A percentile compares a stretch with the other conserved stretches of the same genome.
These are phyloP conservation scores for Sebastes baramenuke DNA, from an alignment of 2,797 vertebrate genomes.

Conservation along the genomic window DNA sequence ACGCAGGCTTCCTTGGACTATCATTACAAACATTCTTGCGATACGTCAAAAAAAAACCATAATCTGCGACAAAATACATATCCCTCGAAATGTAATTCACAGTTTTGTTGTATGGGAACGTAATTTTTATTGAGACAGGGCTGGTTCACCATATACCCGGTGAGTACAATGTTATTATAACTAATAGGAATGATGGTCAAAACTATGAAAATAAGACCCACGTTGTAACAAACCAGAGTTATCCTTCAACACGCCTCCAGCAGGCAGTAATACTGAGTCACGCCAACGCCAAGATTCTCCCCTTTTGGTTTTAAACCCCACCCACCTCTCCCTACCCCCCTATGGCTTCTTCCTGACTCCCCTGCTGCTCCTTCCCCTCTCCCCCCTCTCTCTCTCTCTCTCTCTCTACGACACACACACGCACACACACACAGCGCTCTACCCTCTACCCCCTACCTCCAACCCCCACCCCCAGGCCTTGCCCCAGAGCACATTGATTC, in stretches of 20 bases:
- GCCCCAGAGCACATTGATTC: conserved; percentile 99
- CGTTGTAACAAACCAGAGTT: not conserved
- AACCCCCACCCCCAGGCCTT: conserved; percentile 91
- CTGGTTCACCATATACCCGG: no score
- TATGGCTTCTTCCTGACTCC: conserved; percentile 52
- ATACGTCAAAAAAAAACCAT: no score
- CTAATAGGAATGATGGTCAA: not conserved
- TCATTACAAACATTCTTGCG: no score
- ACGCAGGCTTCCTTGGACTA: no score
- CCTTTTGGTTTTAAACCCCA: conserved; percentile 15
- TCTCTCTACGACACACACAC: conserved; percentile 58
- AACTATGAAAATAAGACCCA: not conserved
- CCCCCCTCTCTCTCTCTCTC: conserved; percentile 68
- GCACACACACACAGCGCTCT: conserved; percentile 84
- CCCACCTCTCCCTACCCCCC: conserved; percentile 15
- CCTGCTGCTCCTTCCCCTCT: conserved; percentile 59
- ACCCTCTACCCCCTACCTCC: conserved; percentile 86
- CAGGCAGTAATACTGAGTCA: conserved; percentile 23
- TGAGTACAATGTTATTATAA: not conserved
- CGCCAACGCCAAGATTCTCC: not conserved
- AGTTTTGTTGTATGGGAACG: no score
- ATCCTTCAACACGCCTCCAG: not conserved
- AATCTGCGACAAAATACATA: no score
- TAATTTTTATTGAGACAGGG: no score
- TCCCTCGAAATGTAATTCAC: no score